Conservation (phyloP, 2,888 invertebrate species). For the Nomada goodeniana region DNA sequence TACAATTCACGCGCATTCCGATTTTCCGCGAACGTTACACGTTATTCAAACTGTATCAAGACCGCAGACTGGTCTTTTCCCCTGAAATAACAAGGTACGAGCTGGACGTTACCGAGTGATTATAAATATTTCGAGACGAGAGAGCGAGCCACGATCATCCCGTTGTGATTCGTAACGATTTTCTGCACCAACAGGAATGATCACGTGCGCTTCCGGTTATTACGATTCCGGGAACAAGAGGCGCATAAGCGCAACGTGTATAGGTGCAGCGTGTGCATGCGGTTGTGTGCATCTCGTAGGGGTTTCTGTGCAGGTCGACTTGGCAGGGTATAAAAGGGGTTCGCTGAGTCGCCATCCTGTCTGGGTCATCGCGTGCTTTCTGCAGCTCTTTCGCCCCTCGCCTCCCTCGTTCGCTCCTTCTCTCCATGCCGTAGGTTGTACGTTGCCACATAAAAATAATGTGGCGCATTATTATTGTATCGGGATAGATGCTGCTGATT, state of each 20-base stretch:
- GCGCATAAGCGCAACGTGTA: conserved; percentile 41
- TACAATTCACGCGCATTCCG: too few species aligned
- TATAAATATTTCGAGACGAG: conserved; percentile 36
- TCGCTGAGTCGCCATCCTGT: conserved; percentile 77
- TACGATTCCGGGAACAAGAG: conserved; percentile 63
- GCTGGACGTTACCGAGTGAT: conserved; percentile 1
- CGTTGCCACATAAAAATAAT: conserved; percentile 69
- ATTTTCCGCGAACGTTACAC: too few species aligned
- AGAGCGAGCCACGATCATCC: not conserved
- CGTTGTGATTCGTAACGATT: conserved; percentile 58
- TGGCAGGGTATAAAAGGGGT: conserved; percentile 66
- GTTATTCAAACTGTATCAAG: not conserved
- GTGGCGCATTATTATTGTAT: conserved; percentile 64
- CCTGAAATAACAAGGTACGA: not conserved
- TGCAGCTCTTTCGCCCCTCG: conserved; percentile 43
- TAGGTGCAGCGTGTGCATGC: conserved; percentile 28
- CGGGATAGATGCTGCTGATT: conserved; percentile 61
- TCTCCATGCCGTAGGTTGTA: conserved; percentile 53
- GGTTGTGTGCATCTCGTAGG: conserved; percentile 53
- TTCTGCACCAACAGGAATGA: conserved; percentile 47
- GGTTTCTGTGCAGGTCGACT: conserved; percentile 63
- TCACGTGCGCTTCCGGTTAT: conserved; percentile 54
- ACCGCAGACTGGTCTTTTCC: not conserved
- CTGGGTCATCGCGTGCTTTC: conserved; percentile 81
- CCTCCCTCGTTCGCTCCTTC: conserved; percentile 2